Evolutionary conservation across 2,888 invertebrate genomes (phyloP), one percentile per base, ranked within the genome.

Genomic region (Hirtodrosophila trivittata): DNA sequence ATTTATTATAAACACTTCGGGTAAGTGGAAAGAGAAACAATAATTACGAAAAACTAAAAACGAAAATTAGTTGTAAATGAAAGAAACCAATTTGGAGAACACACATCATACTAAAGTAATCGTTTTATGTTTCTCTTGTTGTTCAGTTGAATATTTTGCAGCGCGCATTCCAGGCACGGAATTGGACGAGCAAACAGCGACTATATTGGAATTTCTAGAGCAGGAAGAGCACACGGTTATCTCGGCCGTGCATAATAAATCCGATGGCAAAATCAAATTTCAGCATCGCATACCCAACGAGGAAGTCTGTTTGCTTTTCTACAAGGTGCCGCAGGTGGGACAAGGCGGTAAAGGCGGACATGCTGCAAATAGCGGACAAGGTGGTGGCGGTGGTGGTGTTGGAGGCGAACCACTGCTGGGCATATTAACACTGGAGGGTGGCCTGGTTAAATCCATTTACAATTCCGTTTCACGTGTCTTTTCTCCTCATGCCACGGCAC

Each of bases 391-490:
- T 13, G 37, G 30, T 13, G 33, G 32, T 8, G 58, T 14, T 14
- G 41, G 28, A 45, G 55, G 50, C 56, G 88, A 88, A 58, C 89
- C 87, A 58, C 84, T 91, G 77, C 75, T 91, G 81, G 91, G 91
- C 76, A 89, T 91, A 85, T 84, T 91, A 75, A 91, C 91, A 64
- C 88, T 91, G 43, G 91, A 91, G 84, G 91, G 91, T 76, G 91
- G 91, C 56, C 82, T 91, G 87, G 90, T 91, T 76, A 91, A 91
- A 89, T 91, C 91, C 83, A 91, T 91, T 88, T 91, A 91, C 85
- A 91, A 91, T 89, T 91, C 91, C 57, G 88, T 91, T 81, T 89
- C 91, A 72, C 89, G 91, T 81, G 89, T 91, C 59, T 91, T 89
- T 82, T 91, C 91, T 50, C 90, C 91, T 38, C 87, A 90, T 74